Conservation (phyloP, 2,888 invertebrate genomes). For the Morpho achilles region DNA sequence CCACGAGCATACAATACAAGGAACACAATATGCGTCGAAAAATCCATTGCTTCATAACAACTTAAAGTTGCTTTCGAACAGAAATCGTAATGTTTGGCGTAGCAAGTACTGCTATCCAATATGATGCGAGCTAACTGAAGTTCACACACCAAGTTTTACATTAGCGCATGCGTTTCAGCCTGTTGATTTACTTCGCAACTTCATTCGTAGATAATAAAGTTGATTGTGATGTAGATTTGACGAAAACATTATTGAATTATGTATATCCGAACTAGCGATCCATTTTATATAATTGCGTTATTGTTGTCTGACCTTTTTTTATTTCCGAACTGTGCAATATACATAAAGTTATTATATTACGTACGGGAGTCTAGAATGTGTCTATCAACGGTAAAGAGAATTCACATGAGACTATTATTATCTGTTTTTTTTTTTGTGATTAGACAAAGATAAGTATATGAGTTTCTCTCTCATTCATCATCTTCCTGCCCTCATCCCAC, state of each 20-base stretch:
- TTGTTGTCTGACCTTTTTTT: too few relatives aligned
- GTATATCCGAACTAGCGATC: too few relatives aligned
- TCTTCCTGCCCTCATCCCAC: too few relatives aligned
- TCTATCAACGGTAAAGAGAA: too few relatives aligned
- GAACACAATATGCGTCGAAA: constrained; percentile 52
- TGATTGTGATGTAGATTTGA: constrained; percentile 7
- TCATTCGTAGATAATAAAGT: constrained; percentile 7
- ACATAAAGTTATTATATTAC: too few relatives aligned
- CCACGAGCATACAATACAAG: constrained; percentile 61
- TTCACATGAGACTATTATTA: too few relatives aligned
- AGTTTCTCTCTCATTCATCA: too few relatives aligned
- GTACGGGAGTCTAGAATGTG: too few relatives aligned
- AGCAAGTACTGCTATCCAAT: constrained; percentile 26
- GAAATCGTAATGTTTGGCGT: constrained; percentile 5
- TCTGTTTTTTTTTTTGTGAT: too few relatives aligned
- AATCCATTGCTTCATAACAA: constrained; percentile 44
- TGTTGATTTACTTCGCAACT: constrained; percentile 33
- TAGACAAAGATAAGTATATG: too few relatives aligned
- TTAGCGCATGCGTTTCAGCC: constrained; percentile 34
- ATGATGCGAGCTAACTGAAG: constrained; percentile 32
- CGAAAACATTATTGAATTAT: neutral
- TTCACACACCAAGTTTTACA: constrained; percentile 23
- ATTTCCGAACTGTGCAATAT: too few relatives aligned
- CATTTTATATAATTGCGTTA: too few relatives aligned
- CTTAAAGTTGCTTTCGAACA: constrained; percentile 11